Evolutionary conservation across 2,113 vertebrate species (phyloP).

Genomic region (Carassius gibelio): DNA sequence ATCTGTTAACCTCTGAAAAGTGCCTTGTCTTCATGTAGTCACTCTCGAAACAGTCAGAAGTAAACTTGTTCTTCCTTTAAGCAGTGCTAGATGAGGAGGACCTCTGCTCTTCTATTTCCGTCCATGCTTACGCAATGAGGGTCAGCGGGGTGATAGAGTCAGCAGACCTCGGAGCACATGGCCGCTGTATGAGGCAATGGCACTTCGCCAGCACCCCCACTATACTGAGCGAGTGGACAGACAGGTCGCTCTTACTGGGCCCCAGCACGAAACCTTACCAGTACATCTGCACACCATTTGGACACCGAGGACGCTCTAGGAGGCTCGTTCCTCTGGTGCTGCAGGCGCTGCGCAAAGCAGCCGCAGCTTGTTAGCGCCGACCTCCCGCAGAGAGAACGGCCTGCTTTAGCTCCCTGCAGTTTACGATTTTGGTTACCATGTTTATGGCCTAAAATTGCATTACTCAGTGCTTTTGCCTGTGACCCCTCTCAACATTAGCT

Average conservation of each 20-base stretch:
- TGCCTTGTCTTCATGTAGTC: neutral
- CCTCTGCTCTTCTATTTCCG: conserved; percentile 52
- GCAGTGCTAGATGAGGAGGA: conserved; percentile 36
- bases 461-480: neutral
- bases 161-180: conserved; percentile 60
- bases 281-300: conserved; percentile 50
- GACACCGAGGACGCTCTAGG: neutral
- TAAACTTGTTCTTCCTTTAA: neutral
- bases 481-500: neutral
- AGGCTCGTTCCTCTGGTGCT: conserved; percentile 10
- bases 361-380: conserved; percentile 11
- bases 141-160: conserved; percentile 28
- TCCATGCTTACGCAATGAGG: conserved; percentile 51
- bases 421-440: neutral
- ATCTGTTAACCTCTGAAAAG: neutral
- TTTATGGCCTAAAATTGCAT: conserved; percentile 7
- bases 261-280: conserved; percentile 39
- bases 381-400: conserved; percentile 6
- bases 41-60: neutral
- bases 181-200: conserved; percentile 48
- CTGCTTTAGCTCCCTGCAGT: neutral
- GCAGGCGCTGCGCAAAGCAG: conserved; percentile 19
- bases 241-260: conserved; percentile 36
- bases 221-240: conserved; percentile 8
- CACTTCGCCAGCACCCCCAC: conserved; percentile 40